These are phyloP conservation scores for Hemibagrus guttatus DNA, from an alignment of 2,797 vertebrate genomes.

Conservation along the genomic window DNA sequence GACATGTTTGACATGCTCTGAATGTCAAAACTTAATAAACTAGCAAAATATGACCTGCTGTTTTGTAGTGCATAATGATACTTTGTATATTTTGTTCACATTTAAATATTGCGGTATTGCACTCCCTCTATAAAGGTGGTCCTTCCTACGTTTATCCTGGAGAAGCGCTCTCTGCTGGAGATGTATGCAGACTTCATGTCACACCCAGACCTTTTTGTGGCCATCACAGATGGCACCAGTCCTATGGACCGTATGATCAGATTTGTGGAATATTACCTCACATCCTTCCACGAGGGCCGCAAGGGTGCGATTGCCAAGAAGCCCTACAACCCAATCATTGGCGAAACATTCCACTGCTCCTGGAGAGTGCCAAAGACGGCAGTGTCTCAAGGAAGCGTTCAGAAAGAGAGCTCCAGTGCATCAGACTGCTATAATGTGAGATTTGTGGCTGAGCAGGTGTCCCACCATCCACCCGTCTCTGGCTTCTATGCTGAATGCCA, in stretches of 20 bases:
- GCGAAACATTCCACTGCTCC: constrained; percentile 97
- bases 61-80: not conserved
- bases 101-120: not conserved
- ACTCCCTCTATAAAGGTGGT: constrained; percentile 81
- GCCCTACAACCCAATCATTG: constrained; percentile 98
- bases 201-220: constrained; percentile 91
- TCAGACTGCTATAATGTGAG: constrained; percentile 82
- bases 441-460: constrained; percentile 97
- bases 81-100: not conserved
- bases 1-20: not conserved
- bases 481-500: constrained; percentile 96
- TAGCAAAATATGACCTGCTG: not conserved
- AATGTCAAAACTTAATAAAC: not conserved
- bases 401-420: constrained; percentile 60
- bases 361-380: constrained; percentile 82
- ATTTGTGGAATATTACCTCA: constrained; percentile 98
- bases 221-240: constrained; percentile 82
- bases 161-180: constrained; percentile 96
- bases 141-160: constrained; percentile 96
- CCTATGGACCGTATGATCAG: constrained; percentile 94
- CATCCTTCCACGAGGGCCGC: constrained; percentile 96
- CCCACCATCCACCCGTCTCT: constrained; percentile 97
- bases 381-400: constrained; percentile 49
- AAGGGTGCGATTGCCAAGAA: constrained; percentile 98
- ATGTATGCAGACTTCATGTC: constrained; percentile 99